These are phyloP conservation scores for Paraplagusia blochii DNA, from an alignment of 2,113 vertebrate species.

Conservation along the genomic window DNA sequence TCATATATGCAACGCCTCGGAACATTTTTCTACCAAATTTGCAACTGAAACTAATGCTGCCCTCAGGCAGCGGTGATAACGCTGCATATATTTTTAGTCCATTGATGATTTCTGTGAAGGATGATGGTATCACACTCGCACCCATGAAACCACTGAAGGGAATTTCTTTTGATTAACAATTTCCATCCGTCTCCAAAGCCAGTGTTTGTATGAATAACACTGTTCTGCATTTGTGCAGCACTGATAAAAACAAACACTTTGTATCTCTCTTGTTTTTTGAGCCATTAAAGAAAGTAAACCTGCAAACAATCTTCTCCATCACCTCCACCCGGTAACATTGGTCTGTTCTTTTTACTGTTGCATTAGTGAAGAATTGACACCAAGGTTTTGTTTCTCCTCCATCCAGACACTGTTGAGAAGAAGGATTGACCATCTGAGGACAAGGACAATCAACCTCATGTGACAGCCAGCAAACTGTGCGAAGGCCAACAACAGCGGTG, in stretches of 20 bases:
- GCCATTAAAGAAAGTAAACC: not conserved
- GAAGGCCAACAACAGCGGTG: conserved; percentile 65
- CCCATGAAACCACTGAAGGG: not conserved
- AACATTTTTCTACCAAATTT: not conserved
- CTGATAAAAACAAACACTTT: not conserved
- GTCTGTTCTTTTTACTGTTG: not conserved
- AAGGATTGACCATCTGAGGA: conserved; percentile 70
- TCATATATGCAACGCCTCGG: not conserved
- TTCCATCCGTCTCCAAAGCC: not conserved
- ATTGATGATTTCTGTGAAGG: not conserved
- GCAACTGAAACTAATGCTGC: not conserved
- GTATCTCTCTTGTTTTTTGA: not conserved
- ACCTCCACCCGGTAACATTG: too few species aligned
- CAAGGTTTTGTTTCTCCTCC: conserved; percentile 16
- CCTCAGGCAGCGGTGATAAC: not conserved
- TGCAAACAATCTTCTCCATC: too few species aligned
- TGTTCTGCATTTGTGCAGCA: not conserved
- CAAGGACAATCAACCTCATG: conserved; percentile 74
- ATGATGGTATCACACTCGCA: not conserved
- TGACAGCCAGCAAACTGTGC: conserved; percentile 79
- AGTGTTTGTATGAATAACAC: not conserved
- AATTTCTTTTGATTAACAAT: not conserved
- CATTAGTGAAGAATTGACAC: not conserved
- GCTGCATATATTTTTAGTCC: not conserved
- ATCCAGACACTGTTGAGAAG: conserved; percentile 58